A percentile compares a stretch with the other conserved stretches of the same genome.
These are phyloP conservation scores for Panopea generosa DNA, from an alignment of 2,888 invertebrate species.

Conservation along the genomic window DNA sequence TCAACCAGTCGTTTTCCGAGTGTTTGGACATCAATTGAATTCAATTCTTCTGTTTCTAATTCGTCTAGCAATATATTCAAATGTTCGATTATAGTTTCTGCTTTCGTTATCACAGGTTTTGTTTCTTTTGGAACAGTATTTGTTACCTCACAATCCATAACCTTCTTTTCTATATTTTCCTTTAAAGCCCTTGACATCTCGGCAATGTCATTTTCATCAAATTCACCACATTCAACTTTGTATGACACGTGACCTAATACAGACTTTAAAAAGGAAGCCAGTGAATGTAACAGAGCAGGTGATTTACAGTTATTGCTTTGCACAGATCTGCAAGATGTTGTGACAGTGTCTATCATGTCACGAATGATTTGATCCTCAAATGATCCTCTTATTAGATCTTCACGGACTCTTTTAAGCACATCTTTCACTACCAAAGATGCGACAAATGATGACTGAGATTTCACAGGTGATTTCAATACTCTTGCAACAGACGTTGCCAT, in stretches of 20 bases:
- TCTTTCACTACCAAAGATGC: slow-evolving; percentile 36
- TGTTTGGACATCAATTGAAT: slow-evolving; percentile 24
- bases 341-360: slow-evolving; percentile 35
- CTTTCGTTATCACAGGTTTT: neutral
- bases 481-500: slow-evolving; percentile 47
- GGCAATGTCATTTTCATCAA: slow-evolving; percentile 38
- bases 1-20: slow-evolving; percentile 57
- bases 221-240: slow-evolving; percentile 49
- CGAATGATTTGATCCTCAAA: slow-evolving; percentile 30
- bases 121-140: neutral
- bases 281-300: slow-evolving; percentile 30
- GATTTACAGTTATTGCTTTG: slow-evolving; percentile 17
- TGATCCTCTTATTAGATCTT: slow-evolving; percentile 27
- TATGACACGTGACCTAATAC: slow-evolving; percentile 39
- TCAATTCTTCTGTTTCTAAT: slow-evolving; percentile 41
- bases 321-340: slow-evolving; percentile 16
- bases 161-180: slow-evolving; percentile 4
- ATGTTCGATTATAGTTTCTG: slow-evolving; percentile 28
- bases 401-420: slow-evolving; percentile 22
- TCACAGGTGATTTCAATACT: slow-evolving; percentile 42
- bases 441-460: slow-evolving; percentile 45
- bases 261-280: slow-evolving; percentile 43
- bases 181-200: slow-evolving; percentile 21
- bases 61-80: slow-evolving; percentile 39
- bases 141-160: no score